phyloP scores from a whole-genome alignment of 37 sponge, comb jelly and placozoan genomes.

The Mnemiopsis leidyi region DNA sequence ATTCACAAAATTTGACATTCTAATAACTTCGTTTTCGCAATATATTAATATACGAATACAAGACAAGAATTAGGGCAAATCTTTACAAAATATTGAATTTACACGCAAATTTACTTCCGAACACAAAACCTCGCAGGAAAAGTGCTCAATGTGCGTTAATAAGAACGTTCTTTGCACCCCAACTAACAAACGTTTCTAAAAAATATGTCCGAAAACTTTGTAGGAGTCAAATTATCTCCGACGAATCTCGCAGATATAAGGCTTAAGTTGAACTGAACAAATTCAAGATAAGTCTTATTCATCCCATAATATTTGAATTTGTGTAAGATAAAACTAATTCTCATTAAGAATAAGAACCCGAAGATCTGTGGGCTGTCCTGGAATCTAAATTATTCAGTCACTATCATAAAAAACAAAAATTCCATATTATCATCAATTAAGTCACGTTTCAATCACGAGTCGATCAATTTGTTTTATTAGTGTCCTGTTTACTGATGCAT shows the following conservation, averaged over 20 bases:
- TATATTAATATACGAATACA: too few relatives aligned
- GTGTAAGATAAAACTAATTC: background rate
- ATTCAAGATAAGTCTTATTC: too few relatives aligned
- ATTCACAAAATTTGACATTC: too few relatives aligned
- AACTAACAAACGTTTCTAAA: too few relatives aligned
- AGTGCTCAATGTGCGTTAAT: background rate
- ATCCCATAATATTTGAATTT: background rate
- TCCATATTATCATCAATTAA: background rate
- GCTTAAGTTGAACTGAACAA: too few relatives aligned
- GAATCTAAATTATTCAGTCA: background rate
- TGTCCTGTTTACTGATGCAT: conserved; percentile 87
- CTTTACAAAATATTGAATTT: background rate
- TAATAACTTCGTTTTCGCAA: too few relatives aligned
- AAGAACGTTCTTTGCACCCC: too few relatives aligned
- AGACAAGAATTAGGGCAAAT: too few relatives aligned
- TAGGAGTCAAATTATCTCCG: too few relatives aligned
- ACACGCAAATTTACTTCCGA: background rate
- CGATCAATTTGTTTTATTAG: background rate
- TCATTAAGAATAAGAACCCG: background rate
- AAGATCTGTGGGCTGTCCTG: background rate
- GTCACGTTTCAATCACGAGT: background rate
- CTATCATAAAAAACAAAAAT: background rate
- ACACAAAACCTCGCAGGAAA: background rate
- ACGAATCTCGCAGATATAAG: too few relatives aligned
- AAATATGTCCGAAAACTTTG: too few relatives aligned